Evolutionary conservation across 2,888 invertebrate genomes (phyloP).

Genomic region (Leptura quadrifasciata): DNA sequence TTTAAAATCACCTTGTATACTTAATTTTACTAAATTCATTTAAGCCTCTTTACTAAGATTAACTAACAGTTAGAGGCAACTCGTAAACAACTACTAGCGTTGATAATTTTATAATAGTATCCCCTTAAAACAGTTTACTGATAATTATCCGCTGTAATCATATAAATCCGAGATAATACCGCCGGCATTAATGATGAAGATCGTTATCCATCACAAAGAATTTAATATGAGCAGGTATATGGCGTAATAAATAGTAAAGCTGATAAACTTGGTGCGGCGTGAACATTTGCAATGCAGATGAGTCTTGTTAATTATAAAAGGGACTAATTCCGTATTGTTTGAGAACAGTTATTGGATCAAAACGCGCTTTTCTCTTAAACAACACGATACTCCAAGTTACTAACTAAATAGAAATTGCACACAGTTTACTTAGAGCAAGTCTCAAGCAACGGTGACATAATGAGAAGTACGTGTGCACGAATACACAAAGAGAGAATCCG

Average conservation of each 20-base stretch:
- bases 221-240: conserved; percentile 23
- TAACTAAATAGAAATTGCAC: conserved; percentile 35
- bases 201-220: conserved; percentile 34
- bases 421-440: conserved; percentile 17
- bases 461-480: conserved; percentile 15
- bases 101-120: conserved; percentile 4
- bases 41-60: background rate
- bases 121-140: conserved; percentile 16
- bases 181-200: conserved; percentile 12
- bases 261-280: conserved; percentile 5
- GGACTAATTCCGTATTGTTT: conserved; percentile 33
- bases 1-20: too few species aligned
- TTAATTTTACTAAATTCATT: background rate
- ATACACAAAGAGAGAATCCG: background rate
- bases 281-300: conserved; percentile 31
- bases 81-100: background rate
- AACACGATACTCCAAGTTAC: conserved; percentile 25
- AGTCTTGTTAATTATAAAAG: conserved; percentile 35
- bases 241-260: conserved; percentile 24
- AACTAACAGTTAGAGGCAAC: background rate
- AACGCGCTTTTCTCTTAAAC: conserved; percentile 30
- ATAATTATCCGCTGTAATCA: conserved; percentile 24
- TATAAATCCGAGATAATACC: conserved; percentile 20
- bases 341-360: conserved; percentile 27
- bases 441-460: conserved; percentile 4